Base-by-base conservation (phyloP, 1,140 invertebrate species). In the Eumaeus atala region DNA sequence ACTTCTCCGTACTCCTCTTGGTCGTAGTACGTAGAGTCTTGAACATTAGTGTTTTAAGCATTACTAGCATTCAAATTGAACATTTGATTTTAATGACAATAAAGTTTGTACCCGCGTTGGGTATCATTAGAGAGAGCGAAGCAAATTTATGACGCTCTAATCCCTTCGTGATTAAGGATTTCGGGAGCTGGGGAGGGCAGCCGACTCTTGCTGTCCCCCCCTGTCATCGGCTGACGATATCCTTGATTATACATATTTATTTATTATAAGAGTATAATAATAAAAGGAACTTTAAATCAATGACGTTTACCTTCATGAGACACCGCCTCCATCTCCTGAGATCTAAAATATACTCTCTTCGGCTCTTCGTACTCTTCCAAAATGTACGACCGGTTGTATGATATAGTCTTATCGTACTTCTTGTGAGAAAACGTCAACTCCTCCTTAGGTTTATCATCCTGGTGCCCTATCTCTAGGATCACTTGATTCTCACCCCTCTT, bases 331-430 rank as follows among this genome's bases (percentile, higher is more conserved):
- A 81, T 54, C 36, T 80, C 79, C 56, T 87, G 79, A 1, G 79
- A 70, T 51, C 77, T 74, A 37, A 78, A 82, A 53, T 77, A 81
- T 1, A 86, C 58, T 28, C 75, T 69, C 11, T 69, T 68, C 0
- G 77, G 74, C 44, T 84, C 72, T n/a, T 52, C 70, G 56, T 84
- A 77, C 18, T 84, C 81, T 17, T 87, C 84, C 40, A 87, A 53
- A 48, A 85, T 76, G 56, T 87, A 87, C 2, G 83, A 76, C 36
- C 85, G 61, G 33, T 87, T 84, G 59, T 88, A 82, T 1, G 83
- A 79, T 54, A 80, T 87, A 0, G 85, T 88, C 60, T 87, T 88
- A 50, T 87, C 87, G 54, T 88, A 88, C 53, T 88, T 88, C 68
- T 88, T 88, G 59, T 87, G 87, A 5, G 82, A 87, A 52, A 88